These are phyloP conservation scores for Nasonia oneida DNA, from an alignment of 2,888 invertebrate genomes.

Conservation along the genomic window DNA sequence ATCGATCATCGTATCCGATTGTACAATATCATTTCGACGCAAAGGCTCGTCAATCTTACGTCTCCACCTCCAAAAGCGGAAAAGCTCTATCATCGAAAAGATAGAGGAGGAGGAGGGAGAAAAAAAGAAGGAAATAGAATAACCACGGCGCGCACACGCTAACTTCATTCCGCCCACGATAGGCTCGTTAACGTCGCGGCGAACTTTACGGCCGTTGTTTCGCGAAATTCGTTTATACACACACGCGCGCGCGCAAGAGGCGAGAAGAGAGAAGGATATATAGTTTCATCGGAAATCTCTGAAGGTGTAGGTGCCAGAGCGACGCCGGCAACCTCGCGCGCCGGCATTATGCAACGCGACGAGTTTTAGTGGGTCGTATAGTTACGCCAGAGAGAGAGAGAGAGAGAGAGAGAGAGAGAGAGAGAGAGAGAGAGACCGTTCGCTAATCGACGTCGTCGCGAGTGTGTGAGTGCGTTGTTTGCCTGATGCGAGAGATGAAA, in stretches of 20 bases:
- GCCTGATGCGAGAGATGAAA: background rate
- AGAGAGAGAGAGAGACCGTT: constrained; percentile 58
- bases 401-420: constrained; percentile 69
- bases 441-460: constrained; percentile 56
- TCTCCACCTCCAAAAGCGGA: constrained; percentile 19
- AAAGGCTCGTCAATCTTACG: constrained; percentile 23
- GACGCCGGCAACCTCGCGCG: constrained; percentile 58
- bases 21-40: constrained; percentile 7
- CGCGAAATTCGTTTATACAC: constrained; percentile 35
- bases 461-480: background rate
- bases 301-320: constrained; percentile 62
- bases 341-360: constrained; percentile 72
- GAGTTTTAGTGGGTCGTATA: constrained; percentile 77
- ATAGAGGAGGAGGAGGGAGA: background rate
- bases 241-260: background rate
- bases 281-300: constrained; percentile 59
- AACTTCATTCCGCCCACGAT: constrained; percentile 6
- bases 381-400: constrained; percentile 70
- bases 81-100: background rate
- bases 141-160: background rate
- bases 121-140: background rate
- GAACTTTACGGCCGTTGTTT: constrained; percentile 52
- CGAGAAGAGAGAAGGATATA: background rate
- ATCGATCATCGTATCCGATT: constrained; percentile 22
- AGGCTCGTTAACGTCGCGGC: constrained; percentile 56